phyloP scores from a whole-genome alignment of 1,140 invertebrate genomes.

The Hermetia illucens region DNA sequence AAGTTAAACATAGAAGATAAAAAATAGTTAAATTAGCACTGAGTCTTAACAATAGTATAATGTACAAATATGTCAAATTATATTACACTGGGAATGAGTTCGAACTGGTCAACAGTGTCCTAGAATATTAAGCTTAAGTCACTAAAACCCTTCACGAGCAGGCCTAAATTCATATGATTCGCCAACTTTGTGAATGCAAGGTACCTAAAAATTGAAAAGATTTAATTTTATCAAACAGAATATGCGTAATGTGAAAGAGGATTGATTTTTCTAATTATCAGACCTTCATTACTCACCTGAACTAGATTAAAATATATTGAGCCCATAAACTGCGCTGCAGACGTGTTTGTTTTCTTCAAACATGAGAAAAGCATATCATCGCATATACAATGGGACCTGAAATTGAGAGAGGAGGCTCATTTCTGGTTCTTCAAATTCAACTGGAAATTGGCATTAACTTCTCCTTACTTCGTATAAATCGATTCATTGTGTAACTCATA shows the following conservation, averaged over 20 bases:
- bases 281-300: slow-evolving; percentile 29
- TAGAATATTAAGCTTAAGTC: too few species aligned
- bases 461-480: slow-evolving; percentile 63
- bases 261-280: background rate
- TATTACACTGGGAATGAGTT: too few species aligned
- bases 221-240: background rate
- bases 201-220: slow-evolving; percentile 23
- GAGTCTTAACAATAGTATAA: too few species aligned
- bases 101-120: too few species aligned
- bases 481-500: slow-evolving; percentile 75
- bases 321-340: slow-evolving; percentile 62
- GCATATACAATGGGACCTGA: slow-evolving; percentile 67
- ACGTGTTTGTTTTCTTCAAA: slow-evolving; percentile 52
- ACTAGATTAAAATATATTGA: slow-evolving; percentile 79
- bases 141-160: slow-evolving; percentile 33
- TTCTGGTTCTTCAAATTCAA: slow-evolving; percentile 1
- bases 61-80: too few species aligned
- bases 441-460: background rate
- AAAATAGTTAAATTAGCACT: too few species aligned
- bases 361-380: slow-evolving; percentile 70
- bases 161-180: slow-evolving; percentile 30
- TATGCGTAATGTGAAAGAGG: background rate
- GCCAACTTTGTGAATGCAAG: slow-evolving; percentile 51
- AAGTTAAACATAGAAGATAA: too few species aligned
- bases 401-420: slow-evolving; percentile 4